Base-by-base conservation (phyloP, 2,113 vertebrate genomes). In the Orycteropus afer region DNA sequence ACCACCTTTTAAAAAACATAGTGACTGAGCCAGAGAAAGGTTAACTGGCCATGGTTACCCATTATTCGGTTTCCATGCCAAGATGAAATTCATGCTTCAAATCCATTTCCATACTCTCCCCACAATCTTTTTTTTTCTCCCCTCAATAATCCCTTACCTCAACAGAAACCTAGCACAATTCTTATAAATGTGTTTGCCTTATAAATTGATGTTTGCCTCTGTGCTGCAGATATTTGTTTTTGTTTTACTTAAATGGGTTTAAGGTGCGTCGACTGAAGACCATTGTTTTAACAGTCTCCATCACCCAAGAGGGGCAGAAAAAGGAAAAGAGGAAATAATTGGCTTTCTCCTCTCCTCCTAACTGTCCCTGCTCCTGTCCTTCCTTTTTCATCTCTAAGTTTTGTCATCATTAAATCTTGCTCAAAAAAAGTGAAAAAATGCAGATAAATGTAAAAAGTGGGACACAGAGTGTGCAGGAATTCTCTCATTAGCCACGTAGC, bases 171-270 rank as follows among this genome's bases (percentile, higher is more conserved):
- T 55, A 77, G 57, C 49, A 95, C 49, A 53, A 93, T 91, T 89
- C 63, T 77, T 90, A 77, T 59, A 82, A 77, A 73, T 12, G 67
- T 89, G 32, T 95, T 96, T 95, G 86, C 80, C 86, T 95, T 93
- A 91, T 65, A 95, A 94, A 93, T 67, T 95, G 89, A 55, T 96
- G 86, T 96, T 96, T 94, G 67, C 83, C 76, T 93, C 96, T 76
- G 20, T 82, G 69, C 45, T 92, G 89, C 79, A 93, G 88, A 63
- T 87, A 86, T 90, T 96, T 97, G n/a, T 91, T 94, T 95, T 93
- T 96, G 77, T 92, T 96, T 95, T 92, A 88, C 61, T 93, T 96
- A 89, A 96, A 86, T 69, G 81, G 51, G n/a, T 67, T 93, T 93
- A 95, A 96, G 67, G 61, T 92, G 42, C 57, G 94, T 65, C n/a